These are phyloP conservation scores for Drosophila kanapiae DNA, from an alignment of 1,140 invertebrate species.

Conservation along the genomic window DNA sequence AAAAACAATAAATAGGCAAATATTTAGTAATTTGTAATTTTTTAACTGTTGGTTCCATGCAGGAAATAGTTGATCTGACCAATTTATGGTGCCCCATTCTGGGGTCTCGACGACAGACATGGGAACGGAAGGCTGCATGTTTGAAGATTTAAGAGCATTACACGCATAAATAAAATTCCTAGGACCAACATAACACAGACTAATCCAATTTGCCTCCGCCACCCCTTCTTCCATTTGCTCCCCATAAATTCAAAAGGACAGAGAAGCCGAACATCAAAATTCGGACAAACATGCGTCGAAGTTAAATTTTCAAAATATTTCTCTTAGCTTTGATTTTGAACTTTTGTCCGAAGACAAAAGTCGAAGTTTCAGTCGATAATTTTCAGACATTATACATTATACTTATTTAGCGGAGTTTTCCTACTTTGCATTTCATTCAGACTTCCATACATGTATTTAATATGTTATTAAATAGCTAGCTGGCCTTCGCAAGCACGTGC, in stretches of 20 bases:
- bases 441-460: no score
- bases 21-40: no score
- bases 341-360: no score
- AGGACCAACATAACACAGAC: slow-evolving; percentile 47
- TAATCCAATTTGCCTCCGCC: slow-evolving; percentile 12
- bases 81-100: no score
- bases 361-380: not conserved
- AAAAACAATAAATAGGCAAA: no score
- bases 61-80: no score
- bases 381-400: no score
- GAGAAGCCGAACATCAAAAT: slow-evolving; percentile 42
- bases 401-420: no score
- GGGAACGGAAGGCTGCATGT: slow-evolving; percentile 41
- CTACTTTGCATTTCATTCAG: no score
- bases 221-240: not conserved
- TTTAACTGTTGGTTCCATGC: no score
- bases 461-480: not conserved
- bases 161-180: slow-evolving; percentile 71
- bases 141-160: slow-evolving; percentile 62
- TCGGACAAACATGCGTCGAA: slow-evolving; percentile 6
- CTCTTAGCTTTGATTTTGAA: not conserved
- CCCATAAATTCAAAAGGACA: not conserved
- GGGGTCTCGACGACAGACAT: no score
- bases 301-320: not conserved
- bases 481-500: no score